These are phyloP conservation scores for Podabrus alpinus DNA, from an alignment of 2,888 invertebrate genomes.

Conservation along the genomic window DNA sequence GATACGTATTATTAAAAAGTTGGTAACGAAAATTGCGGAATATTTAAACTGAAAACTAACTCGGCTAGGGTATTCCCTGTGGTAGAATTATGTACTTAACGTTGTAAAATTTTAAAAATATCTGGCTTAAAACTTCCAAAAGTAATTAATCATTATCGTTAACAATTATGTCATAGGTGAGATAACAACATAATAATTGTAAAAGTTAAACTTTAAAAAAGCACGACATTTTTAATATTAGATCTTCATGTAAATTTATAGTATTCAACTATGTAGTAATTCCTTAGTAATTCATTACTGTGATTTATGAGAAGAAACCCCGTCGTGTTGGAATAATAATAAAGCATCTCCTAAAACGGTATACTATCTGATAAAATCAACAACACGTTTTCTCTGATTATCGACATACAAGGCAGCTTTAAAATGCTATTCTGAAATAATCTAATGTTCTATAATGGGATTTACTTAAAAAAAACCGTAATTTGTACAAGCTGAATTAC, in stretches of 20 bases:
- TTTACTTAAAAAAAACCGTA: too few relatives aligned
- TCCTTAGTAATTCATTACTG: background rate
- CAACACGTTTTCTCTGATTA: background rate
- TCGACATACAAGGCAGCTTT: background rate
- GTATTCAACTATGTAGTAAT: background rate
- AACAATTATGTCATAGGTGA: background rate
- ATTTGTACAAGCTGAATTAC: too few relatives aligned
- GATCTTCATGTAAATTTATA: background rate
- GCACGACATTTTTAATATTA: background rate
- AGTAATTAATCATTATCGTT: slow-evolving; percentile 19
- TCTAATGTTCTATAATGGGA: slow-evolving; percentile 16
- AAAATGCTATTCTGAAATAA: slow-evolving; percentile 3
- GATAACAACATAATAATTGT: background rate
- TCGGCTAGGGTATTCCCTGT: slow-evolving; percentile 5
- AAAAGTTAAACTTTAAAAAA: background rate
- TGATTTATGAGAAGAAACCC: background rate
- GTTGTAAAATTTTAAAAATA: slow-evolving; percentile 21
- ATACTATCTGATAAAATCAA: background rate
- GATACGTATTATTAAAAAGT: background rate
- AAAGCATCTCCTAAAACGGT: background rate
- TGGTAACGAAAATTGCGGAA: background rate
- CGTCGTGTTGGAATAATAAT: background rate
- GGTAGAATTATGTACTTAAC: slow-evolving; percentile 16
- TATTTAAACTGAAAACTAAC: background rate
- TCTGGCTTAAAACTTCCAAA: slow-evolving; percentile 17